Evolutionary conservation across 2,113 vertebrate species (phyloP), one percentile per base, ranked within the genome.

Genomic region (Eleginops maclovinus): DNA sequence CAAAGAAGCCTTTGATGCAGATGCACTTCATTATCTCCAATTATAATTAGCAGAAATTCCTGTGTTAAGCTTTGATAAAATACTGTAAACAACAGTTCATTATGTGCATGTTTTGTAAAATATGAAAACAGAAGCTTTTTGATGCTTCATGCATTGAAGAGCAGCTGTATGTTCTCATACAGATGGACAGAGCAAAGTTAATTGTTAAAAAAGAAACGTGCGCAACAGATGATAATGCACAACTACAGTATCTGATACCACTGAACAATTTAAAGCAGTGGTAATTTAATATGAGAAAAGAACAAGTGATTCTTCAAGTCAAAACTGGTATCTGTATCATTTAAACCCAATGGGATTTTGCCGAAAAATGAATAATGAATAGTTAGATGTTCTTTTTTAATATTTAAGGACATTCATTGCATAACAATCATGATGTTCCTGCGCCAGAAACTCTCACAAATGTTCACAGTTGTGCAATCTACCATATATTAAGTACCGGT

Each of bases 341-440:
- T 66, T 4, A 24, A 58, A 44, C 9, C 8, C 31, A 22, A 21
- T 2, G 0, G 1, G 2, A 46, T 61, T 59, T 61, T 4, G 59
- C 9, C 70, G 19, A 17, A 11, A 58, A 75, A 62, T 51, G 0
- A 44, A 70, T 65, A 14, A 47, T 61, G 16, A 43, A 61, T 58
- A 16, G 7, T 31, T 1, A 0, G 9, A 40, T 40, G 22, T n/a
- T 60, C 10, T 58, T 0, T 60, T 61, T 16, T 40, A 3, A 28
- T 9, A 44, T 44, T 62, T 4, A 22, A 16, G 36, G 1, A 64
- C 21, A 70, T 69, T 82, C 21, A 70, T 69, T 82, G 40, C 53
- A 54, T 77, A 90, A 86, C 65, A 47, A 66, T 61, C 26, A 54
- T 65, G 41, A 70, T 55, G 21, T 73, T 24, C n/a, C 62, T 64